Conservation (phyloP, 1,140 invertebrate genomes). For the Condylostylus longicornis region DNA sequence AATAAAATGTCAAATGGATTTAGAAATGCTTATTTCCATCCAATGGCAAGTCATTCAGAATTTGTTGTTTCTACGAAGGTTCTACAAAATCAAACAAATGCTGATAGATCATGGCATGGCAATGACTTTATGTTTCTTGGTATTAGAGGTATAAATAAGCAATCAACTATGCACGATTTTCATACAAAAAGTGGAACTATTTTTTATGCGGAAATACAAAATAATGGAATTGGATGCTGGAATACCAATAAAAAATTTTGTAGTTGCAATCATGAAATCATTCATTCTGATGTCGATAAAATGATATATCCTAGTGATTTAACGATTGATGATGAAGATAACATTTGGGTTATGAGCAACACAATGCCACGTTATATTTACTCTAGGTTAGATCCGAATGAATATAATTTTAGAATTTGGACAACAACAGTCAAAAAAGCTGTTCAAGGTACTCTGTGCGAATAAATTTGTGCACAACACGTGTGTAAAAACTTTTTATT, state of each 20-base stretch:
- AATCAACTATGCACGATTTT: conserved; percentile 44
- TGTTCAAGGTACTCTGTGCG: conserved; percentile 20
- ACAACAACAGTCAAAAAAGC: conserved; percentile 17
- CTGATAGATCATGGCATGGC: conserved; percentile 41
- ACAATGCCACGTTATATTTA: conserved; percentile 43
- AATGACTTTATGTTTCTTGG: conserved; percentile 41
- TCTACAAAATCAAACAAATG: conserved; percentile 41
- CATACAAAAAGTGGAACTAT: conserved; percentile 41
- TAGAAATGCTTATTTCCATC: conserved; percentile 49
- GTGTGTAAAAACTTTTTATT: too few species aligned
- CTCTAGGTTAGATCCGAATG: conserved; percentile 37
- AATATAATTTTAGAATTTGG: conserved; percentile 43
- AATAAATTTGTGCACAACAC: too few species aligned
- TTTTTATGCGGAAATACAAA: conserved; percentile 50
- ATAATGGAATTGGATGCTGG: conserved; percentile 54
- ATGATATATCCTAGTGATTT: conserved; percentile 47
- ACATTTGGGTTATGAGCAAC: conserved; percentile 44
- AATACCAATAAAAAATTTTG: conserved; percentile 38
- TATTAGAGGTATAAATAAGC: conserved; percentile 40
- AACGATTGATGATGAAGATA: conserved; percentile 35
- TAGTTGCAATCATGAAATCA: conserved; percentile 38
- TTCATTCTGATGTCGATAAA: conserved; percentile 38
- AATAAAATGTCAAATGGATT: conserved; percentile 36
- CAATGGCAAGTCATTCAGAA: conserved; percentile 47
- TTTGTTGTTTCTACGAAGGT: conserved; percentile 49